Conservation (phyloP, 2,888 invertebrate genomes). For the Scaptomyza cyrtandrae region DNA sequence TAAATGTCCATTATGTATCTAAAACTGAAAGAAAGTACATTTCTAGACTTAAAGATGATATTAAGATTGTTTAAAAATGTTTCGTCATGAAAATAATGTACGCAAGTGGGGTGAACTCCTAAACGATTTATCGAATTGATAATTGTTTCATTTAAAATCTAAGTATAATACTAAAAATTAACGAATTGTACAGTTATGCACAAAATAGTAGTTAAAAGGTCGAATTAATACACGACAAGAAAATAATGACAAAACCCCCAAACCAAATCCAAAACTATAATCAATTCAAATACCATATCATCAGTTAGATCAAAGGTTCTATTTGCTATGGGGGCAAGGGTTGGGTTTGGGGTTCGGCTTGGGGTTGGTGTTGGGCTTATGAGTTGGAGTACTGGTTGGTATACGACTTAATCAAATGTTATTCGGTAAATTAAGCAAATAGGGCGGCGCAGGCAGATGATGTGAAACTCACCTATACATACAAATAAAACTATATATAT, state of each 20-base stretch:
- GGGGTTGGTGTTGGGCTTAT: constrained; percentile 5
- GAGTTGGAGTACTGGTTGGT: constrained; percentile 30
- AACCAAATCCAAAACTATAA: constrained; percentile 29
- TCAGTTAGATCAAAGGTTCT: constrained; percentile 37
- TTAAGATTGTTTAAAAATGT: too few species aligned
- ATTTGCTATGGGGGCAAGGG: neutral
- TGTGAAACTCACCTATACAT: constrained; percentile 31
- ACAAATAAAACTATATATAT: constrained; percentile 14
- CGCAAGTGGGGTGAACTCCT: too few species aligned
- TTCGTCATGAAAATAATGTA: too few species aligned
- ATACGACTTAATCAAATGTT: constrained; percentile 65
- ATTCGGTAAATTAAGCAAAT: constrained; percentile 76
- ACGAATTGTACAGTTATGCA: too few species aligned
- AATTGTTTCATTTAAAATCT: too few species aligned
- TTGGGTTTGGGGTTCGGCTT: neutral
- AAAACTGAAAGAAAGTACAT: too few species aligned
- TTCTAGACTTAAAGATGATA: too few species aligned
- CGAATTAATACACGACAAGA: too few species aligned
- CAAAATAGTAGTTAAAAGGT: too few species aligned
- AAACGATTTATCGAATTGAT: too few species aligned
- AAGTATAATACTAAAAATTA: too few species aligned
- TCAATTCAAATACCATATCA: constrained; percentile 30
- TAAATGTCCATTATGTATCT: too few species aligned
- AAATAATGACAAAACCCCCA: neutral
- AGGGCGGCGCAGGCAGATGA: constrained; percentile 32